phyloP scores from a whole-genome alignment of 2,888 invertebrate species.

The Abrostola tripartita region DNA sequence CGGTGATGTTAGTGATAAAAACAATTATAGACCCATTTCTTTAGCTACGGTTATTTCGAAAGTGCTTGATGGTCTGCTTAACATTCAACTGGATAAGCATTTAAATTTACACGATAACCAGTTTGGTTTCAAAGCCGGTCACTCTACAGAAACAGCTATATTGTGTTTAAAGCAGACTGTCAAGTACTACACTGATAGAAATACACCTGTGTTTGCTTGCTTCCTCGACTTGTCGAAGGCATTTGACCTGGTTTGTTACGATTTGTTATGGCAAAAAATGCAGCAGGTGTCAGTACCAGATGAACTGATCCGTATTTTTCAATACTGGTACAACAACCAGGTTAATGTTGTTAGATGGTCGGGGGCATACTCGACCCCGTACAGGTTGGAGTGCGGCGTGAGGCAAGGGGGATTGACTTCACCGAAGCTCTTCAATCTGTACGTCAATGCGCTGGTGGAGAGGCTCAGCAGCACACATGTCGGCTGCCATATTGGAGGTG shows the following conservation, averaged over 20 bases:
- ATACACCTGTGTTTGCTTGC: conserved; percentile 33
- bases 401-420: conserved; percentile 6
- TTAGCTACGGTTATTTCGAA: conserved; percentile 42
- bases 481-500: conserved; percentile 11
- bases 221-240: conserved; percentile 31
- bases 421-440: conserved; percentile 5
- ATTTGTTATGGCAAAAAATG: conserved; percentile 25
- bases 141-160: conserved; percentile 45
- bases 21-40: conserved; percentile 52
- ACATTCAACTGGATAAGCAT: conserved; percentile 28
- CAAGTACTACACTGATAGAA: conserved; percentile 17
- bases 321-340: conserved; percentile 10
- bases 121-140: conserved; percentile 43
- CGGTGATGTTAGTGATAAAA: conserved; percentile 33
- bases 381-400: conserved; percentile 11
- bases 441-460: neutral
- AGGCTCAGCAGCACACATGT: conserved; percentile 12
- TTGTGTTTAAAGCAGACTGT: conserved; percentile 45
- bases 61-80: conserved; percentile 43
- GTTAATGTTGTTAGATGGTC: conserved; percentile 6
- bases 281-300: neutral
- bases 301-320: conserved; percentile 3
- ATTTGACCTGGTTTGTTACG: conserved; percentile 39
- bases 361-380: neutral
- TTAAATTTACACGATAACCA: conserved; percentile 44